Evolutionary conservation across 2,888 invertebrate genomes (phyloP).

Genomic region (Limenitis camilla): DNA sequence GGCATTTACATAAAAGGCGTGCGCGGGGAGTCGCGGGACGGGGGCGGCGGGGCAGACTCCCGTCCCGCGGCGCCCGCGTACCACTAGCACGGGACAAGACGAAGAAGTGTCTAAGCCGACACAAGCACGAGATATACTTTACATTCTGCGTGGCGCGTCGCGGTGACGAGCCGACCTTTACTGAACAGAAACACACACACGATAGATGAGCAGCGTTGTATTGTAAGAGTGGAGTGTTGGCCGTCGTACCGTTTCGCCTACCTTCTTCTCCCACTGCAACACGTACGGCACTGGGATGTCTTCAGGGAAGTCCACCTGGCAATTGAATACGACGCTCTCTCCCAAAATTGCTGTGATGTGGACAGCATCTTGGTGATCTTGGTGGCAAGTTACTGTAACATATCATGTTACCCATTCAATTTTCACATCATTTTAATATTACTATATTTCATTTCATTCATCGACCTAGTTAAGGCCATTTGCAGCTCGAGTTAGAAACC

Average conservation of each 20-base stretch:
- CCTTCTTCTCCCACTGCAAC: constrained; percentile 99
- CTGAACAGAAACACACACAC: constrained; percentile 75
- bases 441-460: background rate
- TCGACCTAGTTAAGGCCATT: background rate
- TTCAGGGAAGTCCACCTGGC: constrained; percentile 97
- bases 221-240: constrained; percentile 73
- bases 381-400: constrained; percentile 79
- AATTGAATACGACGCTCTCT: constrained; percentile 97
- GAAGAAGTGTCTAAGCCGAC: constrained; percentile 53
- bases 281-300: constrained; percentile 97
- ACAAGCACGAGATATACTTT: constrained; percentile 62
- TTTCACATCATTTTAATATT: background rate
- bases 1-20: constrained; percentile 55
- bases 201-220: constrained; percentile 73
- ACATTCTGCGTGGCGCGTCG: constrained; percentile 68
- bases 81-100: constrained; percentile 62
- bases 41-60: constrained; percentile 39
- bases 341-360: constrained; percentile 98
- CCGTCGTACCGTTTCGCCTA: constrained; percentile 96
- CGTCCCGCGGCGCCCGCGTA: constrained; percentile 58
- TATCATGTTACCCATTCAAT: background rate
- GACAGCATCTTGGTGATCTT: constrained; percentile 93
- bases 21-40: constrained; percentile 57
- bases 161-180: constrained; percentile 69
- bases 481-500: background rate